Evolutionary conservation across 1,140 invertebrate species (phyloP).

Genomic region (Helicoverpa zea): DNA sequence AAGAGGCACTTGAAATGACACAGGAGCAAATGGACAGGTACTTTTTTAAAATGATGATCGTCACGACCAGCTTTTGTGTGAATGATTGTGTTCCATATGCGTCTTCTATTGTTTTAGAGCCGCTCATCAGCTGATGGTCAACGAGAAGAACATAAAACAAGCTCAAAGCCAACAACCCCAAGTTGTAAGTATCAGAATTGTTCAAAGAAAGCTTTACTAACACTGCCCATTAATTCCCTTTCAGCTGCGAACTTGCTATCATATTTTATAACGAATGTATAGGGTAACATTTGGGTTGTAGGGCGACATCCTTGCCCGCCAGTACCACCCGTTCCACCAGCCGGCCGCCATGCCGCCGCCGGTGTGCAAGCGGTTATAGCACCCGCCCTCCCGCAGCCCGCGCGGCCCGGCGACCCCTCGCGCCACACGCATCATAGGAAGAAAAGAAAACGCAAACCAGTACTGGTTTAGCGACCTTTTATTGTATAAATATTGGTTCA

Average conservation of each 20-base stretch:
- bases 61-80: background rate
- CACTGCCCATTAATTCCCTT: conserved; percentile 35
- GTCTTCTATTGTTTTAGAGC: conserved; percentile 72
- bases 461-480: conserved; percentile 69
- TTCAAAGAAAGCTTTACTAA: conserved; percentile 14
- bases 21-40: conserved; percentile 96
- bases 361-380: conserved; percentile 80
- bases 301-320: conserved; percentile 80
- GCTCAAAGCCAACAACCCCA: conserved; percentile 80
- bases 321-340: conserved; percentile 81
- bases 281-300: conserved; percentile 78
- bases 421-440: conserved; percentile 61
- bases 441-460: conserved; percentile 74
- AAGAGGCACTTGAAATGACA: conserved; percentile 98
- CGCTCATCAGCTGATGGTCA: conserved; percentile 84
- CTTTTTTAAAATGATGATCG: background rate
- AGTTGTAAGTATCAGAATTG: conserved; percentile 76
- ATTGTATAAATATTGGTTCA: conserved; percentile 15
- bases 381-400: conserved; percentile 55
- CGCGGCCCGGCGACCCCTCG: conserved; percentile 43
- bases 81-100: background rate
- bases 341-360: conserved; percentile 70
- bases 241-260: conserved; percentile 36
- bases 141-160: conserved; percentile 84
- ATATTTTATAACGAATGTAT: conserved; percentile 72